Percentiles rank a stretch among this genome's conserved stretches.
Evolutionary conservation across 2,888 invertebrate species (phyloP).

Genomic region (Gandaritis pyraliata): DNA sequence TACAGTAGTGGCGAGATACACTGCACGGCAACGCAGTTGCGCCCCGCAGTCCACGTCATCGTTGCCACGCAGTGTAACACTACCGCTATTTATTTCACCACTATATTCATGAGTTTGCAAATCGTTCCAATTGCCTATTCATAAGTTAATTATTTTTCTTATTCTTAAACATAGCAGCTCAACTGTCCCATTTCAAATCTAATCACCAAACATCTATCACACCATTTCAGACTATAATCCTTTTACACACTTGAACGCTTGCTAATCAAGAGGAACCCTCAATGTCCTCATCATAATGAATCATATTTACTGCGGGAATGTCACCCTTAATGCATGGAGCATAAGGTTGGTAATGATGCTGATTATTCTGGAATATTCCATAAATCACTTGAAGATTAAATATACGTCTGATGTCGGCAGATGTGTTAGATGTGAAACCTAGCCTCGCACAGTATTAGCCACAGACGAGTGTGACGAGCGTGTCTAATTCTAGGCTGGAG

Average conservation of each 20-base stretch:
- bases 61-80: no score
- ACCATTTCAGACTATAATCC: conserved; percentile 27
- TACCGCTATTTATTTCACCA: no score
- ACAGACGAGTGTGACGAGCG: neutral
- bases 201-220: conserved; percentile 24
- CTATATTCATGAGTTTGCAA: no score
- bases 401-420: conserved; percentile 56
- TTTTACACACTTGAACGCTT: conserved; percentile 33
- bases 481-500: neutral
- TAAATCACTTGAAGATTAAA: conserved; percentile 60
- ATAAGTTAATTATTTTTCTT: neutral
- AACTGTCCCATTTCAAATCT: conserved; percentile 12
- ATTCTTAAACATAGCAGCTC: neutral
- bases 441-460: conserved; percentile 13
- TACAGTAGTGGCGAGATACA: no score
- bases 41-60: no score
- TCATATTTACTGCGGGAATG: conserved; percentile 25
- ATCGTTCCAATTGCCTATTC: neutral
- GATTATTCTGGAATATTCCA: conserved; percentile 50
- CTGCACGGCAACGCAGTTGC: no score
- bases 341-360: conserved; percentile 39
- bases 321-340: conserved; percentile 29
- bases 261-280: conserved; percentile 46
- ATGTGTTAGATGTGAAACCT: conserved; percentile 37
- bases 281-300: conserved; percentile 40